A percentile compares a stretch with the other conserved stretches of the same genome.
Conservation (phyloP, 1,140 invertebrate genomes). For the Hesperophylax magnus region DNA sequence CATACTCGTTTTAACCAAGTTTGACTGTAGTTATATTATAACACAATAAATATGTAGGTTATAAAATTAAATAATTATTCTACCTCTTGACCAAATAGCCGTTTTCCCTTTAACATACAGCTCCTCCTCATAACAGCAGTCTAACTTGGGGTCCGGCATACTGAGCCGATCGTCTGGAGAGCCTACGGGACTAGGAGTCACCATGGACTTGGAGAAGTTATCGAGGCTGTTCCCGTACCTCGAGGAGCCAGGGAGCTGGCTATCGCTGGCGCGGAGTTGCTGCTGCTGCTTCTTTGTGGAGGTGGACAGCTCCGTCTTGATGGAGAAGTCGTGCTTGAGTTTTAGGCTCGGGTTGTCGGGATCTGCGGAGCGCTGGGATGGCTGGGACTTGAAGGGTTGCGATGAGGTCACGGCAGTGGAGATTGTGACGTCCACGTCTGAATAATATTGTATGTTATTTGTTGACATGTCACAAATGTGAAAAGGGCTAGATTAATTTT, state of each 20-base stretch:
- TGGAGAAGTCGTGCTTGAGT: slow-evolving; percentile 66
- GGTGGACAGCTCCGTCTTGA: slow-evolving; percentile 64
- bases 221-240: slow-evolving; percentile 59
- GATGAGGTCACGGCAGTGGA: background rate
- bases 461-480: background rate
- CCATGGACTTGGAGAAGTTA: slow-evolving; percentile 67
- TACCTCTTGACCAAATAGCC: slow-evolving; percentile 84
- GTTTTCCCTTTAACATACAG: slow-evolving; percentile 89
- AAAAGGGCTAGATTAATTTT: too few relatives aligned
- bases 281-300: slow-evolving; percentile 51
- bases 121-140: slow-evolving; percentile 83
- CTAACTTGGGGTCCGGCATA: slow-evolving; percentile 64
- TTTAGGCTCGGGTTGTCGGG: slow-evolving; percentile 61
- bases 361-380: background rate
- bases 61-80: background rate
- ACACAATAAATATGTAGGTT: too few relatives aligned
- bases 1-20: too few relatives aligned
- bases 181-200: slow-evolving; percentile 60
- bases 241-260: slow-evolving; percentile 35
- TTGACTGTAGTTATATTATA: too few relatives aligned
- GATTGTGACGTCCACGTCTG: background rate
- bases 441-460: background rate
- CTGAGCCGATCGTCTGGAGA: slow-evolving; percentile 46
- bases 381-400: background rate
- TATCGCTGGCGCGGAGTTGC: background rate